Evolutionary conservation across 1,140 invertebrate genomes (phyloP), one percentile per base, ranked within the genome.

Genomic region (Reticulitermes speratus): DNA sequence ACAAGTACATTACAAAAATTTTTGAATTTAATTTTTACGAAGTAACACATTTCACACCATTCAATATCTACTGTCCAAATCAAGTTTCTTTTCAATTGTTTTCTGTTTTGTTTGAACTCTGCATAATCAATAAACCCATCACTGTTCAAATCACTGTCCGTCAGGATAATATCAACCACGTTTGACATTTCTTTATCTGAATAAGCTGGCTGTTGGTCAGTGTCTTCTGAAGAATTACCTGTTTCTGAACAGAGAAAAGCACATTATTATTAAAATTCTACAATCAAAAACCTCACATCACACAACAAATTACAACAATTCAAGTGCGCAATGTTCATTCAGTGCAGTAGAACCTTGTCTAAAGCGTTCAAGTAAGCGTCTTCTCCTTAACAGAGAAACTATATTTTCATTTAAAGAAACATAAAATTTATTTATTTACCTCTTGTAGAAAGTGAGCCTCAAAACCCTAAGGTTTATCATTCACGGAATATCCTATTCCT

Each of bases 101-200:
- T 75, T 75, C 65, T 30, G 65, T n/a, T n/a, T 30, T 75, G 65
- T 3, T 38, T 45, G 48, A 82, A 75, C 59, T 86, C 65, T 69
- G 85, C 59, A 86, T 86, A 86, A 81, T 86, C 85, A 44, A 86
- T 81, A 48, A 75, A 86, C 8, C 85, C 85, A 86, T 86, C 85
- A 19, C 32, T 86, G 85, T 86, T 55, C 14, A 44, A 19, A 75
- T 86, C 85, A 82, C 69, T 86, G 23, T 75, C 38, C 69, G 0
- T 48, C 30, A 86, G 38, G 32, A 86, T 12, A 44, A 7, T 32
- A 86, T 86, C 85, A 82, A 82, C 65, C n/a, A 82, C 45, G 48
- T 82, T 45, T 44, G 32, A 48, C 11, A 86, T 23, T 21, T 65
- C 75, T 86, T 86, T 65, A 86, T 82, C 75, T 21, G 38, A 38